A percentile compares a stretch with the other conserved stretches of the same genome.
phyloP scores from a whole-genome alignment of 2,113 vertebrate species.

The Epinephelus fuscoguttatus region DNA sequence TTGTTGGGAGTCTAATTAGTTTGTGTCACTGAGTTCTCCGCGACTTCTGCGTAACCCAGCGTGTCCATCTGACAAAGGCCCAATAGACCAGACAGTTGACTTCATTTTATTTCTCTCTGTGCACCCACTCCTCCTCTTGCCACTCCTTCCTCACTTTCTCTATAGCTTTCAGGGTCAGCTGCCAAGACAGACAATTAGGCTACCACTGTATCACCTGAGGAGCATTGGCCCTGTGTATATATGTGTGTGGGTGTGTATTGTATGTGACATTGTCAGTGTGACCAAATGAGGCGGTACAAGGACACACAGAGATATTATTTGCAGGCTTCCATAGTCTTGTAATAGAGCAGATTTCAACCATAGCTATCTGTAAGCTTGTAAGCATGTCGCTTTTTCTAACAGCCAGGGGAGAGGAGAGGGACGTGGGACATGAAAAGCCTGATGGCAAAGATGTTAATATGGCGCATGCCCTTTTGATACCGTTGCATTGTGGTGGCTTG shows the following conservation, averaged over 20 bases:
- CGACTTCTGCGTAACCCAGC: not conserved
- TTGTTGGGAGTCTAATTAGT: not conserved
- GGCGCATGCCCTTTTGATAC: conserved; percentile 22
- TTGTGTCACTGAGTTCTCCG: conserved; percentile 22
- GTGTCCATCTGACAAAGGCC: conserved; percentile 21
- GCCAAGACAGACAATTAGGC: conserved; percentile 78
- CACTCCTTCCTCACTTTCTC: conserved; percentile 47
- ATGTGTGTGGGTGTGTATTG: conserved; percentile 34
- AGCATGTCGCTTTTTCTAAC: conserved; percentile 6
- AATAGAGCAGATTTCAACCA: conserved; percentile 16
- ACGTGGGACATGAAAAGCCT: conserved; percentile 16
- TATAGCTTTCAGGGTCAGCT: conserved; percentile 73
- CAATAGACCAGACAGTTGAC: conserved; percentile 46
- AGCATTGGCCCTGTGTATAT: conserved; percentile 23
- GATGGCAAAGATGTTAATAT: conserved; percentile 30
- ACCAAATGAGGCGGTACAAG: conserved; percentile 10
- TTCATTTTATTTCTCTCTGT: conserved; percentile 55
- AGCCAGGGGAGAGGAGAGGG: not conserved
- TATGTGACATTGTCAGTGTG: conserved; percentile 32
- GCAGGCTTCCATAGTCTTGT: conserved; percentile 26
- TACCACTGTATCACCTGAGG: conserved; percentile 62
- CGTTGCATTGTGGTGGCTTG: conserved; percentile 24
- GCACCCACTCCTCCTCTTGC: conserved; percentile 25
- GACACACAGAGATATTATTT: conserved; percentile 28
- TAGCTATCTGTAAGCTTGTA: conserved; percentile 25